phyloP scores from a whole-genome alignment of 2,888 invertebrate species.

The Abscondita cerata region DNA sequence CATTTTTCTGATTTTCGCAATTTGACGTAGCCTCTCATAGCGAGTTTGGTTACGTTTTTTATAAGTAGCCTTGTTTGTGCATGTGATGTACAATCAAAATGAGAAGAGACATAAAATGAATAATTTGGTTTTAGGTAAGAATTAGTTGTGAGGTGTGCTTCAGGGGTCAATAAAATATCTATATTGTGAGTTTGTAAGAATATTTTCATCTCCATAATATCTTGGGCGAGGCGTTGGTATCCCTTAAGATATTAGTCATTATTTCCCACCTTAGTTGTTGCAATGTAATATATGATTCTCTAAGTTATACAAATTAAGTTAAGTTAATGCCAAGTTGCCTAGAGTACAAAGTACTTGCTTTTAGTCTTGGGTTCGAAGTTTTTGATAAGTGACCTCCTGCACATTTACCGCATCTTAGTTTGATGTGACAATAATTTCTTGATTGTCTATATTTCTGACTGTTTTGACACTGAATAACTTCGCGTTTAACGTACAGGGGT shows the following conservation, averaged over 20 bases:
- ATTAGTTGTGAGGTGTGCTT: background rate
- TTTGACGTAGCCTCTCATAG: background rate
- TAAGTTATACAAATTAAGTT: background rate
- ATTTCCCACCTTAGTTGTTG: background rate
- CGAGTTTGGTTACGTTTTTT: background rate
- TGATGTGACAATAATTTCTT: conserved; percentile 6
- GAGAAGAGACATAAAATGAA: background rate
- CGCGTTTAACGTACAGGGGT: conserved; percentile 6
- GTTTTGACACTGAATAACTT: conserved; percentile 6
- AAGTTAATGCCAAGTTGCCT: background rate
- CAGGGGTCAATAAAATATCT: background rate
- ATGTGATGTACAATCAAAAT: background rate
- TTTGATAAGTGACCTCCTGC: too few relatives aligned
- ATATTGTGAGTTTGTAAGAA: background rate
- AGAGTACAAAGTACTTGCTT: background rate
- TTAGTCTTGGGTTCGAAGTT: background rate
- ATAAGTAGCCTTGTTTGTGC: background rate
- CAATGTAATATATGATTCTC: background rate
- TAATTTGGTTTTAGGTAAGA: background rate
- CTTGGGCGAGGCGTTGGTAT: background rate
- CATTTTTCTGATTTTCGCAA: background rate
- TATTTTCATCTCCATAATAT: background rate
- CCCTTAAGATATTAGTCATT: background rate
- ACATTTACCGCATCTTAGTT: conserved; percentile 15
- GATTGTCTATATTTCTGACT: conserved; percentile 18